These are phyloP conservation scores for Leucozona laternaria DNA, from an alignment of 2,888 invertebrate genomes.

Conservation along the genomic window DNA sequence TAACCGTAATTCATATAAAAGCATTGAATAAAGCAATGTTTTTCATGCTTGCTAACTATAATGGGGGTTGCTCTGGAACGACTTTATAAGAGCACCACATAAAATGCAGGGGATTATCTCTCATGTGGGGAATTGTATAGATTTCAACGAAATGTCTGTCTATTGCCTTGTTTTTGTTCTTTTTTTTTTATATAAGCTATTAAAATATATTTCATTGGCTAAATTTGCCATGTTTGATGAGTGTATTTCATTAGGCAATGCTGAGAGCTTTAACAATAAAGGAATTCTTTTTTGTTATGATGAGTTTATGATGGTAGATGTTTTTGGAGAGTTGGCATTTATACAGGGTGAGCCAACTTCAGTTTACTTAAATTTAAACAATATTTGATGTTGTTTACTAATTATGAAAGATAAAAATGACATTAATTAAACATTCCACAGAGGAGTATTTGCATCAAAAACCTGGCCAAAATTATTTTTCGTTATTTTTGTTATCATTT, in stretches of 20 bases:
- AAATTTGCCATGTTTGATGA: slow-evolving; percentile 5
- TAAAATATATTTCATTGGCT: not conserved
- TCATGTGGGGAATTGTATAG: not conserved
- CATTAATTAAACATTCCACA: too few species aligned
- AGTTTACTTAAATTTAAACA: too few species aligned
- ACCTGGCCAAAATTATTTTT: too few species aligned
- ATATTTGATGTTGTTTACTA: too few species aligned
- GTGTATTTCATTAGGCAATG: not conserved
- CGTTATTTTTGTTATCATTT: too few species aligned
- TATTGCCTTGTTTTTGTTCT: not conserved
- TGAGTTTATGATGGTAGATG: too few species aligned
- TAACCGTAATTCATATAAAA: not conserved
- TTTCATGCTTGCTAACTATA: not conserved
- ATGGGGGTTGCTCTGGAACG: slow-evolving; percentile 1
- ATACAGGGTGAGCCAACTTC: too few species aligned
- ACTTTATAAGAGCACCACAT: not conserved
- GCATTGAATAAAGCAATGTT: not conserved
- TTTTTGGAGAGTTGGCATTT: too few species aligned
- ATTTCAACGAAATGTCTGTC: slow-evolving; percentile 4
- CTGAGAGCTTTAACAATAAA: not conserved
- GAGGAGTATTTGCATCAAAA: too few species aligned
- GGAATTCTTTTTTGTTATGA: not conserved
- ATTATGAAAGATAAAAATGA: too few species aligned
- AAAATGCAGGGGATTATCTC: not conserved
- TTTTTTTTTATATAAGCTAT: not conserved